These are phyloP conservation scores for Hoplostethus mediterraneus DNA, from an alignment of 2,797 vertebrate species.

Conservation along the genomic window DNA sequence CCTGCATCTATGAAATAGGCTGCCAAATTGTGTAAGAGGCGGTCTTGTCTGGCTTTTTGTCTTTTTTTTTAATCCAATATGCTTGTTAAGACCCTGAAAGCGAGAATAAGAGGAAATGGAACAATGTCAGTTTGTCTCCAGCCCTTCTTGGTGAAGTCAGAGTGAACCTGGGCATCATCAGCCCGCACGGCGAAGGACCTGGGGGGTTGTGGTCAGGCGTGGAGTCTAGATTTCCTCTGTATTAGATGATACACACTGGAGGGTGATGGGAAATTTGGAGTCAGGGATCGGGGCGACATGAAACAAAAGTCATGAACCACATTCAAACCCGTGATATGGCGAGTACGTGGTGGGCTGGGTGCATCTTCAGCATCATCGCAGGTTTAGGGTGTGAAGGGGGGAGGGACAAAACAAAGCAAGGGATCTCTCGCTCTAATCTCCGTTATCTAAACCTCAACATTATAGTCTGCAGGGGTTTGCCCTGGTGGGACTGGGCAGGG, in stretches of 20 bases:
- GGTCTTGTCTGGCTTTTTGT: too few species aligned
- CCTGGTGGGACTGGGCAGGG: neutral
- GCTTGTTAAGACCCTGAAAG: too few species aligned
- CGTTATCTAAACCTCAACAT: conserved; percentile 53
- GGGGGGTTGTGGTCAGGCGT: conserved; percentile 49
- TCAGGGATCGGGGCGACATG: too few species aligned
- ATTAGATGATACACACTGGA: too few species aligned
- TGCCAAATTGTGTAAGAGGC: too few species aligned
- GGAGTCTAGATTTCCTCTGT: neutral
- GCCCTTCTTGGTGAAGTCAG: too few species aligned
- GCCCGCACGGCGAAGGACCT: neutral
- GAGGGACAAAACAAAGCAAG: neutral
- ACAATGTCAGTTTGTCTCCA: too few species aligned
- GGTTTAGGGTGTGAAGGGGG: conserved; percentile 2
- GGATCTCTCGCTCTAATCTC: conserved; percentile 38
- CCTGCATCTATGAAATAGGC: too few species aligned
- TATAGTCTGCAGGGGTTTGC: conserved; percentile 40
- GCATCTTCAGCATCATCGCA: conserved; percentile 6
- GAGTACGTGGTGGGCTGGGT: neutral
- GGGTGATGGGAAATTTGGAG: neutral
- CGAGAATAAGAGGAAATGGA: too few species aligned
- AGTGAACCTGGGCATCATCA: neutral
- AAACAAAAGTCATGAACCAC: conserved; percentile 3
- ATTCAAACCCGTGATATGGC: conserved; percentile 19
- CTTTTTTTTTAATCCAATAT: too few species aligned